Conservation (phyloP, 2,113 vertebrate genomes). For the Nettapus auritus region DNA sequence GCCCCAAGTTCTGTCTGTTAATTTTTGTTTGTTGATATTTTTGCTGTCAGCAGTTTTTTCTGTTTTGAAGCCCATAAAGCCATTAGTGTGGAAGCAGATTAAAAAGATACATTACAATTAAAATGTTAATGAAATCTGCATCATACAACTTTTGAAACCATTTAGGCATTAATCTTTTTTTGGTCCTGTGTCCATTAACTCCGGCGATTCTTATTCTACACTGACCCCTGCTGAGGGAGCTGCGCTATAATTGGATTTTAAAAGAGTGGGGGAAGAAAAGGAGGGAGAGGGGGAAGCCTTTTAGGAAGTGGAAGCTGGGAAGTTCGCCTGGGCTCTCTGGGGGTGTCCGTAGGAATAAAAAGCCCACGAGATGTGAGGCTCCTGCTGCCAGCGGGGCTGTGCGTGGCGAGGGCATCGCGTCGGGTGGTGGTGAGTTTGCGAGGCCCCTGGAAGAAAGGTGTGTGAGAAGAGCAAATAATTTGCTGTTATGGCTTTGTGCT, state of each 20-base stretch:
- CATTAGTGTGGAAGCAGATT: constrained; percentile 78
- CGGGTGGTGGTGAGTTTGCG: too few species aligned
- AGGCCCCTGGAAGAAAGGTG: neutral
- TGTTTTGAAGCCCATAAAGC: constrained; percentile 69
- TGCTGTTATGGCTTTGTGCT: neutral
- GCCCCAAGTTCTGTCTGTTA: constrained; percentile 56
- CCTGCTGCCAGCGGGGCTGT: neutral
- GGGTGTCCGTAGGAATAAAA: neutral
- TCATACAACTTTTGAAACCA: constrained; percentile 74
- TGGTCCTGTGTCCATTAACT: constrained; percentile 70
- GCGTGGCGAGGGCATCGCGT: too few species aligned
- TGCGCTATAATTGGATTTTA: constrained; percentile 77
- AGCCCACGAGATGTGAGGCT: neutral
- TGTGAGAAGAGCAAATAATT: neutral
- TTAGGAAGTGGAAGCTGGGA: constrained; percentile 37
- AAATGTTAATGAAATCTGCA: constrained; percentile 83
- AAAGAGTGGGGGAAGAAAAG: neutral
- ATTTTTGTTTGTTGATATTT: constrained; percentile 72
- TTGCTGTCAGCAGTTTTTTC: constrained; percentile 75
- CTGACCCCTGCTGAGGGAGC: constrained; percentile 81
- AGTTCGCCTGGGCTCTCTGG: fast-evolving
- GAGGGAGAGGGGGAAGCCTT: neutral
- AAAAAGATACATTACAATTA: constrained; percentile 84
- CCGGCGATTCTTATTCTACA: constrained; percentile 70
- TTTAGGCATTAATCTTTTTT: constrained; percentile 73